Base-by-base conservation (phyloP, 2,113 vertebrate species). In the Neolamprologus longior region DNA sequence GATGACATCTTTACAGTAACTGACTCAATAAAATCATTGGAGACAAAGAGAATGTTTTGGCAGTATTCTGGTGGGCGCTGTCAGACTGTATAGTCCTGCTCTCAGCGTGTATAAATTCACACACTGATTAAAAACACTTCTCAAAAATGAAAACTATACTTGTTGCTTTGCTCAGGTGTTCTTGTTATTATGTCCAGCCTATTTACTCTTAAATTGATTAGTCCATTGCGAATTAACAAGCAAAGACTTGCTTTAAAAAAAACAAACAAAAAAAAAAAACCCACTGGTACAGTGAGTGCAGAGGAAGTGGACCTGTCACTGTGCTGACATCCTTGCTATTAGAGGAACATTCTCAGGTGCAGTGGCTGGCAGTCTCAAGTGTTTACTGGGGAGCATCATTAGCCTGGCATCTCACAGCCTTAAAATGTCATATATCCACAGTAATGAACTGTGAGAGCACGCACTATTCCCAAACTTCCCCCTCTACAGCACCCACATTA, bases 401-500 rank as follows among this genome's bases (percentile, higher is more conserved):
- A 96, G 91, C 89, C 90, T 35, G 90, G 90, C 84, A 79, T 93
- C 93, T 94, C 91, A 89, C 91, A 90, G 92, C 92, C 95, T 95
- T 95, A 96, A 95, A 96, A 96, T 96, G 93, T 96, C 94, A 96
- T 94, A 95, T 93, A 96, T 95, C 92, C 89, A 90, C 93, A 93
- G 93, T 96, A 96, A 97, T 96, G 96, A 96, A 96, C 94, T 94
- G 94, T 89, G 90, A 93, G 95, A 90, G 88, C 66, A 24, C 45
- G 37, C 55, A 79, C 92, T 95, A 96, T 97, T 95, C 95, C 94
- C 94, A 93, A 93, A 96, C 95, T 95, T 96, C 90, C 68, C 89
- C 21, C 73, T 13, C 89, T 87, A 90, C 91, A 91, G 87, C 73
- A 82, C 86, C 71, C 91, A 92, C 96, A 96, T 97, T 96, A 97